Evolutionary conservation across 2,888 invertebrate genomes (phyloP).

Genomic region (Chymomyza caudatula): DNA sequence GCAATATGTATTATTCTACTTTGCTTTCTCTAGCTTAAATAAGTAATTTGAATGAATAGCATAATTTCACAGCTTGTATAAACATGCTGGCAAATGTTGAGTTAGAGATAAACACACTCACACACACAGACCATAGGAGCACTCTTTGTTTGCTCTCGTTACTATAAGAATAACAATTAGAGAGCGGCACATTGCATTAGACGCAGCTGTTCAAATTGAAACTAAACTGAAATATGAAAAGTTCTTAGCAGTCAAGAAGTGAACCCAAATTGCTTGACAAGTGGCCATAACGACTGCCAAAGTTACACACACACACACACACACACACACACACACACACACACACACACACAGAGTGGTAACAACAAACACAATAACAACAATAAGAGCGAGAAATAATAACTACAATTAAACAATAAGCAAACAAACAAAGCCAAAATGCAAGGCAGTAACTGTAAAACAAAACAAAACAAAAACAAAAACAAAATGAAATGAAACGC

Average conservation of each 20-base stretch:
- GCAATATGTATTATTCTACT: not conserved
- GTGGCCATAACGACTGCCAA: not conserved
- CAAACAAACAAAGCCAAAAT: not conserved
- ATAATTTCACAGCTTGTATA: slow-evolving; percentile 40
- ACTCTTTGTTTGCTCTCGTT: slow-evolving; percentile 8
- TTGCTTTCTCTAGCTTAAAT: slow-evolving; percentile 10
- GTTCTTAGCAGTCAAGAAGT: not conserved
- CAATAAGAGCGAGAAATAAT: not conserved
- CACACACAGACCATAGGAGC: not conserved
- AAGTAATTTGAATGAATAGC: slow-evolving; percentile 23
- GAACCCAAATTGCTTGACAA: not conserved
- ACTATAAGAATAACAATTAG: not conserved
- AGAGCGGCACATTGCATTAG: not conserved
- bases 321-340: not conserved
- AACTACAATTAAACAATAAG: not conserved
- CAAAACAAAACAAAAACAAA: slow-evolving; percentile 39
- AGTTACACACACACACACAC: not conserved
- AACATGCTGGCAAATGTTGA: slow-evolving; percentile 17
- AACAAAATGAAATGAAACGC: slow-evolving; percentile 20
- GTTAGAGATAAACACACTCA: slow-evolving; percentile 20
- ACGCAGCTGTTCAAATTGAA: slow-evolving; percentile 3
- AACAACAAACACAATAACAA: not conserved
- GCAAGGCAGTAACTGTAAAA: slow-evolving; percentile 2
- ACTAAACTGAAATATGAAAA: not conserved
- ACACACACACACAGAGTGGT: not conserved